A percentile compares a stretch with the other conserved stretches of the same genome.
phyloP scores from a whole-genome alignment of 2,113 vertebrate genomes.

The Thermophis baileyi region DNA sequence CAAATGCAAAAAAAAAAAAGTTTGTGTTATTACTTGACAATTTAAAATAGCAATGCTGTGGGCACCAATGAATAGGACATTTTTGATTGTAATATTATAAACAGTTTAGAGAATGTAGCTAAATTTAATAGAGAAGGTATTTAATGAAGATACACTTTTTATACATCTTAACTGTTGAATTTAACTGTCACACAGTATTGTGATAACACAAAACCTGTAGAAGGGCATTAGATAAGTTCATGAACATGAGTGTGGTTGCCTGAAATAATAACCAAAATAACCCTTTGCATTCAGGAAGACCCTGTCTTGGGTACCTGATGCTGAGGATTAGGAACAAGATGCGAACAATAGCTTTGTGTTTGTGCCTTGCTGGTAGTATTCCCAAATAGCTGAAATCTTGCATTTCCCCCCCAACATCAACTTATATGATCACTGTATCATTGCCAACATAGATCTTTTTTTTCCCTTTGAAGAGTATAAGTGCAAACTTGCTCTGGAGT shows the following conservation, averaged over 20 bases:
- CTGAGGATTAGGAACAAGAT: not conserved
- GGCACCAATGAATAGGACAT: not conserved
- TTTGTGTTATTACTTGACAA: not conserved
- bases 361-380: not conserved
- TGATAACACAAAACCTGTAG: not conserved
- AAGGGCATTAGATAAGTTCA: not conserved
- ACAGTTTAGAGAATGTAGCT: not conserved
- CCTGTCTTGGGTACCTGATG: not conserved
- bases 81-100: not conserved
- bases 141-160: not conserved
- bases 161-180: not conserved
- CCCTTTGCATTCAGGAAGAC: not conserved
- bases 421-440: not conserved
- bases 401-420: not conserved
- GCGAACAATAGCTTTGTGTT: not conserved
- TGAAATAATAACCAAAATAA: not conserved
- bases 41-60: not conserved
- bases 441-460: not conserved
- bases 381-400: not conserved
- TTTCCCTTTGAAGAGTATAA: not conserved
- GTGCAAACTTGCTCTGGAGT: not conserved
- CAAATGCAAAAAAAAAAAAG: not conserved
- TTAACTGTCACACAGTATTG: not conserved
- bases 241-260: not conserved
- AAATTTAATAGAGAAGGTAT: not conserved